A percentile compares a stretch with the other conserved stretches of the same genome.
Evolutionary conservation across 2,888 invertebrate species (phyloP).

Genomic region (Melinaea marsaeus): DNA sequence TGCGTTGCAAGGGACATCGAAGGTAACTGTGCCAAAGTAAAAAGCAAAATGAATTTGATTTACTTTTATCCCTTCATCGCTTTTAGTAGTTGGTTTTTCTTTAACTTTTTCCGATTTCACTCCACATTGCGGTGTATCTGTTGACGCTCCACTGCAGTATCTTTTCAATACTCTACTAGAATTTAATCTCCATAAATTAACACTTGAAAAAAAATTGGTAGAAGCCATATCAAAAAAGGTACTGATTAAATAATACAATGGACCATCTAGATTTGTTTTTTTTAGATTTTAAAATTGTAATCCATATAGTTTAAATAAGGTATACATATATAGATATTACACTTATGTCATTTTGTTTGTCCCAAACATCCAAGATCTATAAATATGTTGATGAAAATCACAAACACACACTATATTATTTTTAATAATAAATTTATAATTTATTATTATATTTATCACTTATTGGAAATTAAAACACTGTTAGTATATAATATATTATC

Average conservation of each 20-base stretch:
- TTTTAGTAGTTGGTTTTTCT: not conserved
- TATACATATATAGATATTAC: not conserved
- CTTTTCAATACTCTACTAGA: slow-evolving; percentile 23
- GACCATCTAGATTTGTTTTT: slow-evolving; percentile 50
- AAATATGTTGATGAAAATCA: too few relatives aligned
- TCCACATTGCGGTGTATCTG: slow-evolving; percentile 8
- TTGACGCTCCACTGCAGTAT: slow-evolving; percentile 19
- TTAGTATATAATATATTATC: slow-evolving; percentile 35
- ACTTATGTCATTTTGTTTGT: too few relatives aligned
- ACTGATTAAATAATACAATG: slow-evolving; percentile 30
- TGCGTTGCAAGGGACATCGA: too few relatives aligned
- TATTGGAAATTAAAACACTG: not conserved
- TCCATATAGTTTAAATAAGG: not conserved
- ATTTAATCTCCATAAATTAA: slow-evolving; percentile 32
- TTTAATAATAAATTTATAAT: too few relatives aligned
- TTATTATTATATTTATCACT: too few relatives aligned
- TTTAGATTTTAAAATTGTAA: slow-evolving; percentile 3
- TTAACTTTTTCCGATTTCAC: slow-evolving; percentile 10
- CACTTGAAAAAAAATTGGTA: slow-evolving; percentile 55
- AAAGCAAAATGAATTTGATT: not conserved
- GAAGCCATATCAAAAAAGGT: slow-evolving; percentile 54
- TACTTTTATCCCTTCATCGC: slow-evolving; percentile 37
- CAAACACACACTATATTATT: too few relatives aligned
- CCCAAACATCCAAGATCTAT: too few relatives aligned
- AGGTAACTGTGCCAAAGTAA: too few relatives aligned